These are phyloP conservation scores for Mesoligia furuncula DNA, from an alignment of 2,888 invertebrate genomes.

Conservation along the genomic window DNA sequence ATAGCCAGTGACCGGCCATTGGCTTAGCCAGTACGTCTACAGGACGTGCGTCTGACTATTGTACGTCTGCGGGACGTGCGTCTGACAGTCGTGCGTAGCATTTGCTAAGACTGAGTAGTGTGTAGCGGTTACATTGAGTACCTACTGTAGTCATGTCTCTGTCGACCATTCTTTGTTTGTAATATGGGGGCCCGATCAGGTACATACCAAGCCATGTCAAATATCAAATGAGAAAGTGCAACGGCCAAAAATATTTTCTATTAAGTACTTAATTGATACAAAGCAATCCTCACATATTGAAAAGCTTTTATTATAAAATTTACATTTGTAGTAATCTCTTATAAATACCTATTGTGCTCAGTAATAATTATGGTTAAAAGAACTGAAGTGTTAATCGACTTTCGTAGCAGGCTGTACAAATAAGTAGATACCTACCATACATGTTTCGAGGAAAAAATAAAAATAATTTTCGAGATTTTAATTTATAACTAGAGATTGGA, in stretches of 20 bases:
- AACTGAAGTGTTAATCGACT: not conserved
- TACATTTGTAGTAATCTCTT: not conserved
- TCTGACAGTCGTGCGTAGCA: conserved; percentile 44
- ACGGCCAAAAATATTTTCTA: conserved; percentile 5
- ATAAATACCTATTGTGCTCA: not conserved
- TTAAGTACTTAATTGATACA: not conserved
- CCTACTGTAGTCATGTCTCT: conserved; percentile 36
- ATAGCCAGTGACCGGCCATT: conserved; percentile 26
- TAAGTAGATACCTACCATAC: not conserved
- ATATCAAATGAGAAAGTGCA: not conserved
- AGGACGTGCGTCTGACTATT: not conserved
- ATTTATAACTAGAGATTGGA: not conserved
- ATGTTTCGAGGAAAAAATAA: not conserved
- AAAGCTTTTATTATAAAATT: not conserved
- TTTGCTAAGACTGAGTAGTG: conserved; percentile 78
- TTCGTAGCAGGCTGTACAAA: not conserved
- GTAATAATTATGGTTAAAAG: not conserved
- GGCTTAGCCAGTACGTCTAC: conserved; percentile 46
- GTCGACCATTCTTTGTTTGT: conserved; percentile 14
- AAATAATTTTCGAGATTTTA: not conserved
- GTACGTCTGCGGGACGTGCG: conserved; percentile 20
- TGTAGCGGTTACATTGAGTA: conserved; percentile 59
- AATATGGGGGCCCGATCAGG: conserved; percentile 25
- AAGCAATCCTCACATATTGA: not conserved
- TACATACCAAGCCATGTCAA: conserved; percentile 13